Conservation (phyloP, 2,113 vertebrate species). For the Campylomormyrus tamandua region DNA sequence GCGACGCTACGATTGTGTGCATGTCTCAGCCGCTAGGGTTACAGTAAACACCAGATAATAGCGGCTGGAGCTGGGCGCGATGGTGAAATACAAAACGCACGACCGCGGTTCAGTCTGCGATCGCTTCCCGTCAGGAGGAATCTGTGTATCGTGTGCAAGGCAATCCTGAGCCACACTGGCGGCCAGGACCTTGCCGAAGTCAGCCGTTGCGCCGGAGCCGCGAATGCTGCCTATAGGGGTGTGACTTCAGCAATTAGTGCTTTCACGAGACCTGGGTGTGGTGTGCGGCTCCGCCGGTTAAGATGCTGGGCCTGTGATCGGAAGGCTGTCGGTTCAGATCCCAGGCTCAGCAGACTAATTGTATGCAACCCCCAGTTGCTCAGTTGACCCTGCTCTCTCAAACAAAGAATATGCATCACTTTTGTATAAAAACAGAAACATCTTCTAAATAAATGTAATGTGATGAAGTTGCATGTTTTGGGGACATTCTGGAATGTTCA, state of each 20-base stretch:
- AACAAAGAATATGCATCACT: neutral
- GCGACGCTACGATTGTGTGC: neutral
- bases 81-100: neutral
- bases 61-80: neutral
- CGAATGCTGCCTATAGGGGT: neutral
- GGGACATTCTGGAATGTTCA: neutral
- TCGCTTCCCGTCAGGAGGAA: neutral
- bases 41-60: neutral
- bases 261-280: neutral
- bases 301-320: neutral
- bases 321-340: neutral
- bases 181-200: neutral
- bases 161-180: neutral
- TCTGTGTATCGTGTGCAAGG: neutral
- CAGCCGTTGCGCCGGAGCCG: neutral
- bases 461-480: neutral
- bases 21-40: neutral
- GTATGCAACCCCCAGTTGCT: neutral
- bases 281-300: neutral
- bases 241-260: neutral
- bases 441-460: neutral
- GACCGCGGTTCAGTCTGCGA: neutral
- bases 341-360: neutral
- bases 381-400: neutral
- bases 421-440: neutral